Base-by-base conservation (phyloP, 1,140 invertebrate species). In the Nylanderia fulva region DNA sequence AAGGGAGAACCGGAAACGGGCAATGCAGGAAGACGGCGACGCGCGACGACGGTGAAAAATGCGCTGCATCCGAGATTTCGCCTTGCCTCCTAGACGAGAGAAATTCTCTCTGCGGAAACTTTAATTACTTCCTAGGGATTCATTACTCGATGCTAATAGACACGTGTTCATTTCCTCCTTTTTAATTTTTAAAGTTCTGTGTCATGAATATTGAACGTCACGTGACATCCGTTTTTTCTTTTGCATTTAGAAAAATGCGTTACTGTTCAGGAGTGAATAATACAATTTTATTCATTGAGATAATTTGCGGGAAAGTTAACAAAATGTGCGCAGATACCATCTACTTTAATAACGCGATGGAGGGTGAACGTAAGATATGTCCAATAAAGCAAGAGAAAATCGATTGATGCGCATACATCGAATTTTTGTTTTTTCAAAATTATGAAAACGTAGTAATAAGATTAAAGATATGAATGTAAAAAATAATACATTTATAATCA, bases 101-200 rank as follows among this genome's bases (percentile, higher is more conserved):
- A 90, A 90, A 91, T 93, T 92, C 90, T 80, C 91, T 89, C 72
- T 74, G 87, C 77, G 88, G 87, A 93, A 93, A 93, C 91, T 93
- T 93, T 93, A 93, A 93, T 93, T 93, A 93, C 92, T 93, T 93
- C 85, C 91, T 85, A 86, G 90, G 86, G 91, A 93, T 92, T 93
- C 92, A 93, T 93, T 93, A 93, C 90, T 92, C 89, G 90, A 93
- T 93, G 92, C 91, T 93, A 93, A 93, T 93, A 91, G 91, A 93
- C 91, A 92, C 90, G 88, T 90, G 87, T 92, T 90, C 90, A 77
- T 36, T 84, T 88, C 72, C 71, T 29, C 71, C 21, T 85, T 92
- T 91, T 90, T 88, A 86, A 86, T 91, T 88, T 88, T 88, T 88
- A 86, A 90, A 90, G 71, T 90, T 91, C 61, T 71, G 21, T 48